Base-by-base conservation (phyloP, 1,140 invertebrate species). In the Drosophila varians region DNA sequence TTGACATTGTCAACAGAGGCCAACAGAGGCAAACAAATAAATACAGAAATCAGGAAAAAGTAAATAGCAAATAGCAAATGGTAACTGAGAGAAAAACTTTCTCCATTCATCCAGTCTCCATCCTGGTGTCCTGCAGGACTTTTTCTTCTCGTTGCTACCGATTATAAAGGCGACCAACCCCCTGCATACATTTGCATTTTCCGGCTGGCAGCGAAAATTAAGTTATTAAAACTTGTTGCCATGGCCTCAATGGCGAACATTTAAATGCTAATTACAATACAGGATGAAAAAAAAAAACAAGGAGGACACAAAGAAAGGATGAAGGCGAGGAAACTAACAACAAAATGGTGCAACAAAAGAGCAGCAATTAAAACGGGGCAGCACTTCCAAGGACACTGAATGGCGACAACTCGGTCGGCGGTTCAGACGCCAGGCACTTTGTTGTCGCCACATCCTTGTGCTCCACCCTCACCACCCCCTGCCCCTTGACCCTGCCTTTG, bases 201-300 rank as follows among this genome's bases (percentile, higher is more conserved):
- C 51, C 46, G 45, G 23, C 28, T 57, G 14, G 19, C 14, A 12
- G 21, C n/a, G 19, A 31, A 72, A 62, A 60, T 69, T 52, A 48
- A 78, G 75, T 84, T 78, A 84, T 84, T 56, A 78, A 74, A 84
- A 82, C 40, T 82, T 82, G 40, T 26, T 34, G 16, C 55, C 55
- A 36, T 56, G 53, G 53, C 53, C 53, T 45, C 53, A 56, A 56
- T 56, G 28, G 45, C 47, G 52, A 12, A 18, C 74, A 77, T 74
- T 82, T 82, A 78, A 71, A 77, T 74, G 75, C 52, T 84, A 84
- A 83, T 83, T 83, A 78, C 55, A 56, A 28, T 71, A n/a, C n/a
- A n/a, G n/a, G n/a, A n/a, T n/a, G 42, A 42, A 21, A 53, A 57
- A 23, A 38, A 21, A 58, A 64, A 38, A 36, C n/a, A 45, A 31